These are phyloP conservation scores for Entelurus aequoreus DNA, from an alignment of 2,113 vertebrate genomes.

Conservation along the genomic window DNA sequence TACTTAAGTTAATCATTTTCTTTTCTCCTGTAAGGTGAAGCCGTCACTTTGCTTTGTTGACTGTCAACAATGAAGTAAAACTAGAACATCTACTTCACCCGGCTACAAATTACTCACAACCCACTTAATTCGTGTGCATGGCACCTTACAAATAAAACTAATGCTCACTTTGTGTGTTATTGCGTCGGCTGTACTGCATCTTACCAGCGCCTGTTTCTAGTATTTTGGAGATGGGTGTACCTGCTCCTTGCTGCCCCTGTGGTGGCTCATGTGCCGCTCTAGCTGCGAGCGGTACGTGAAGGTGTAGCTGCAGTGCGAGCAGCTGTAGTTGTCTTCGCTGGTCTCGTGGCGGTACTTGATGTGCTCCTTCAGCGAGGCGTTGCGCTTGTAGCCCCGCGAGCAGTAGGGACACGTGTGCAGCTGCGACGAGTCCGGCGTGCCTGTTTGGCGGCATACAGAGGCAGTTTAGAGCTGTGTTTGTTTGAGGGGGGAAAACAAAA, in stretches of 20 bases:
- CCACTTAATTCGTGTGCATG: too few species aligned
- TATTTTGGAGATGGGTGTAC: conserved; percentile 44
- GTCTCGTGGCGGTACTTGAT: conserved; percentile 97
- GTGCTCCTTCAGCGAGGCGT: conserved; percentile 95
- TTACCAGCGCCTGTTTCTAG: conserved; percentile 77
- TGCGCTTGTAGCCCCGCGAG: conserved; percentile 94
- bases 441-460: conserved; percentile 49
- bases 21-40: background rate
- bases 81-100: background rate
- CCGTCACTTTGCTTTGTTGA: background rate
- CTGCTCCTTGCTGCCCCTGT: conserved; percentile 87
- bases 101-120: too few species aligned
- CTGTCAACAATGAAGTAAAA: background rate
- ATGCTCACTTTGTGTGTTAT: background rate
- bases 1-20: conserved; percentile 2
- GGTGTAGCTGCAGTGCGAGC: conserved; percentile 93
- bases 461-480: too few species aligned
- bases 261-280: conserved; percentile 95
- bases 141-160: too few species aligned
- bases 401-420: conserved; percentile 94
- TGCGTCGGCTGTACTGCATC: too few species aligned
- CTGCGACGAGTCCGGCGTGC: conserved; percentile 87
- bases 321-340: conserved; percentile 94
- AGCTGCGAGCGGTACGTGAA: conserved; percentile 95
- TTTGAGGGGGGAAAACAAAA: too few species aligned